Conservation (phyloP, 1,140 invertebrate species). For the Drosophila repletoides region DNA sequence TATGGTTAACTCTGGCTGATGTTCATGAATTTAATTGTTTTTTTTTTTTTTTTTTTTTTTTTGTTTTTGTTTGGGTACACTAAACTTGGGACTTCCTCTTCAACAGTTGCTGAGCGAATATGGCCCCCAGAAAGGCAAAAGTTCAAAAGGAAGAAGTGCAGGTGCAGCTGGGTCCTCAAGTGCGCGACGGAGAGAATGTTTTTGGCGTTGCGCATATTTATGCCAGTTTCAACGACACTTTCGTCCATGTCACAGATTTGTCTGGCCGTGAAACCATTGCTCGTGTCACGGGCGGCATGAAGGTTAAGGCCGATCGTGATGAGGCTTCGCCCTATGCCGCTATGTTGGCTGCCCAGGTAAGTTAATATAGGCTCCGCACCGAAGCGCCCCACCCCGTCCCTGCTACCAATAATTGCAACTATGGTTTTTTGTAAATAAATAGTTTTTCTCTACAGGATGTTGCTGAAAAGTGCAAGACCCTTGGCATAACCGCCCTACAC, state of each 20-base stretch:
- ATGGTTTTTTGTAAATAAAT: no score
- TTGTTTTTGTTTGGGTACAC: conserved; percentile 32
- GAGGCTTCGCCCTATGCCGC: conserved; percentile 99
- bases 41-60: conserved; percentile 52
- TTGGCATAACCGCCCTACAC: conserved; percentile 98
- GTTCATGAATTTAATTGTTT: conserved; percentile 33
- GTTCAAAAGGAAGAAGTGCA: conserved; percentile 97
- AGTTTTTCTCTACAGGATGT: no score
- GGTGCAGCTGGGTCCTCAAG: conserved; percentile 97
- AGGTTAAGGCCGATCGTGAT: conserved; percentile 99
- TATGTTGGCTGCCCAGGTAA: conserved; percentile 99
- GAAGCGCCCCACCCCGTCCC: no score
- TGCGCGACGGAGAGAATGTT: conserved; percentile 97
- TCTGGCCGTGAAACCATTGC: conserved; percentile 99
- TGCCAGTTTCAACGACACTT: conserved; percentile 99
- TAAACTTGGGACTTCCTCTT: no score
- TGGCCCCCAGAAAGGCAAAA: conserved; percentile 99
- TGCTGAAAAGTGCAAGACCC: conserved; percentile 97
- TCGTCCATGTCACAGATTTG: conserved; percentile 99
- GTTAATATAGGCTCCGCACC: no score
- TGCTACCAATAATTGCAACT: no score
- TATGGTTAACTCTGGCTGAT: conserved; percentile 16
- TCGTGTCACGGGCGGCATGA: conserved; percentile 99
- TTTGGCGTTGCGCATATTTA: conserved; percentile 99
- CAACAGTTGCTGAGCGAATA: conserved; percentile 83